Conservation (phyloP, 2,113 vertebrate species). For the Brachyhypopomus occidentalis region DNA sequence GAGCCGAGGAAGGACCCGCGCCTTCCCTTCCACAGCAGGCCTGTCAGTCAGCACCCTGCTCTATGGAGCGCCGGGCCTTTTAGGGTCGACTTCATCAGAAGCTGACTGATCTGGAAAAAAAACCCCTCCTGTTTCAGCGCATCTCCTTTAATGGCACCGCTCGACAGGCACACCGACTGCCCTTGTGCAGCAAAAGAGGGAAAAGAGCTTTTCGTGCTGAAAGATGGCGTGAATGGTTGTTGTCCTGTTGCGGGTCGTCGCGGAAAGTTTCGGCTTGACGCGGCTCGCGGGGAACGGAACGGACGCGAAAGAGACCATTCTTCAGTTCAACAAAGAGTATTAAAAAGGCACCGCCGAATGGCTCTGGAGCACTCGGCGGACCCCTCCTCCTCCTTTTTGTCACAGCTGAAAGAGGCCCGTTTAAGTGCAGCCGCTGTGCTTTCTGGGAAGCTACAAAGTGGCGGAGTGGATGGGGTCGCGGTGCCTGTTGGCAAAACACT, state of each 20-base stretch:
- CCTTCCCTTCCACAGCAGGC: conserved; percentile 18
- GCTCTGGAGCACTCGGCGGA: conserved; percentile 20
- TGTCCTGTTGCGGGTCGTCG: conserved; percentile 28
- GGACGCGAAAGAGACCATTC: background rate
- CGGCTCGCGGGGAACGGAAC: conserved; percentile 16
- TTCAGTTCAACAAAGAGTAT: conserved; percentile 39
- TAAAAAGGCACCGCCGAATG: background rate
- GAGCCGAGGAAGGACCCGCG: conserved; percentile 14
- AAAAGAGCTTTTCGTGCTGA: conserved; percentile 10
- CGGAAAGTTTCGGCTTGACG: conserved; percentile 8
- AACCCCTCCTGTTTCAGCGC: conserved; percentile 40
- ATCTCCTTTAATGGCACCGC: conserved; percentile 33
- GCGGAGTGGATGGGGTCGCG: conserved; percentile 10
- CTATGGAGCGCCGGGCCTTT: conserved; percentile 29
- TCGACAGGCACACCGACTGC: conserved; percentile 26
- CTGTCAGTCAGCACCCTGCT: conserved; percentile 38
- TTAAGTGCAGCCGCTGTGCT: conserved; percentile 8
- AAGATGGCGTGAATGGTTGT: conserved; percentile 11
- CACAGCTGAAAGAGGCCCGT: conserved; percentile 36
- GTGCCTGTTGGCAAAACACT: conserved; percentile 7
- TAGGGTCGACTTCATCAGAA: conserved; percentile 39
- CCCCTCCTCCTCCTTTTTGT: conserved; percentile 8
- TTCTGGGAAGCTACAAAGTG: conserved; percentile 19
- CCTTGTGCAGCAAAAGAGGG: conserved; percentile 14
- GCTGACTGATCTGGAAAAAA: conserved; percentile 40